phyloP scores from a whole-genome alignment of 2,888 invertebrate genomes.

The Drosophila subquinaria region DNA sequence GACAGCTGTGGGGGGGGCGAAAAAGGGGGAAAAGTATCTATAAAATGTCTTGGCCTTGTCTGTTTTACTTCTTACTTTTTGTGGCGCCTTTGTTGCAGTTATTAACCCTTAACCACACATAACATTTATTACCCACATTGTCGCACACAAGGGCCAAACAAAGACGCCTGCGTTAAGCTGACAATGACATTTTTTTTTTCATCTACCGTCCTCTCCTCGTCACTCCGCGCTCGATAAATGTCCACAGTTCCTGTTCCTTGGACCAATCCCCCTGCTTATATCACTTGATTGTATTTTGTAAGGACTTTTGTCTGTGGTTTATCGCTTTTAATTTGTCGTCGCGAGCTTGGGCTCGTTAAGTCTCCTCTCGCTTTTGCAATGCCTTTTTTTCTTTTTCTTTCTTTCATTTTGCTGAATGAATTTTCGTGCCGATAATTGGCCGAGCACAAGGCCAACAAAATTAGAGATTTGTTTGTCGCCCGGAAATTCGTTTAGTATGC shows the following conservation, averaged over 20 bases:
- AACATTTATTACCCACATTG: constrained; percentile 82
- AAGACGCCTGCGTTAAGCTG: constrained; percentile 77
- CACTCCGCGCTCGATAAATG: constrained; percentile 10
- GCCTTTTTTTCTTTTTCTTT: constrained; percentile 21
- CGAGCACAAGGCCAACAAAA: constrained; percentile 53
- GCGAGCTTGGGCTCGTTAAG: constrained; percentile 52
- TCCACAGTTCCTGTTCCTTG: constrained; percentile 1
- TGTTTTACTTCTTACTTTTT: constrained; percentile 60
- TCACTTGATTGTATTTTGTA: constrained; percentile 70
- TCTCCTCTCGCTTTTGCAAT: constrained; percentile 31
- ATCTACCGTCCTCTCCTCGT: background rate
- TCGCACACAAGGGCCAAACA: constrained; percentile 60
- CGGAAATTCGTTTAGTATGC: constrained; percentile 26
- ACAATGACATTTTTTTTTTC: constrained; percentile 69
- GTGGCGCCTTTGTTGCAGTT: constrained; percentile 74
- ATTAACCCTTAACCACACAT: constrained; percentile 84
- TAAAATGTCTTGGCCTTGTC: constrained; percentile 67
- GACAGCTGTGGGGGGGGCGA: background rate
- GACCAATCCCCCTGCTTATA: constrained; percentile 23
- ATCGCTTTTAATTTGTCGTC: constrained; percentile 77
- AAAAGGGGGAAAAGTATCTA: constrained; percentile 47
- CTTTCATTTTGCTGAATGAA: constrained; percentile 30
- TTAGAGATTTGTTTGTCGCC: constrained; percentile 50
- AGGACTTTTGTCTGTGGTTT: constrained; percentile 76
- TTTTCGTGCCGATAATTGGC: constrained; percentile 61